These are phyloP conservation scores for Alca torda DNA, from an alignment of 2,797 vertebrate species.

Conservation along the genomic window DNA sequence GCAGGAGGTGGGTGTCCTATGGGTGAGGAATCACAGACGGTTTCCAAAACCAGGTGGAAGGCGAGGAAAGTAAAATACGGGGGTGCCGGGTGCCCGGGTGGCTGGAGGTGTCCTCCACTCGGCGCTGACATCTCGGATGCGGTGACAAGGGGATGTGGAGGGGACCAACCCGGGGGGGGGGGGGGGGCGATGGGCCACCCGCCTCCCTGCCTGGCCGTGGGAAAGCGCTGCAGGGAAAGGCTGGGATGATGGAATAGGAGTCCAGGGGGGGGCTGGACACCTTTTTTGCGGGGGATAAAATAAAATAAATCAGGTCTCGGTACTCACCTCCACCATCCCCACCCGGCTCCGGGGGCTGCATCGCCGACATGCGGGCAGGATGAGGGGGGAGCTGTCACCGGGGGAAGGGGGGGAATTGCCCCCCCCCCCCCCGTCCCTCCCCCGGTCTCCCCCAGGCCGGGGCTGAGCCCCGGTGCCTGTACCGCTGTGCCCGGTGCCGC, in stretches of 20 bases:
- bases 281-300: accelerated
- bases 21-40: not conserved
- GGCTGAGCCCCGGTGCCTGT: not conserved
- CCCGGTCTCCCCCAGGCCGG: not conserved
- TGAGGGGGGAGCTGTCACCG: not conserved
- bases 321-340: not conserved
- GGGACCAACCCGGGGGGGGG: not conserved
- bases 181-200: not conserved
- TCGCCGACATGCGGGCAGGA: not conserved
- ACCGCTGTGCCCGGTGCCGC: not conserved
- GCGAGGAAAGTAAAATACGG: not conserved
- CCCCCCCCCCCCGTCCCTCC: not conserved
- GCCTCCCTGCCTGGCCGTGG: not conserved
- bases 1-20: not conserved
- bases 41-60: not conserved
- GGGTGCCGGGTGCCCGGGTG: not conserved
- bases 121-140: not conserved
- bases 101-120: not conserved
- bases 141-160: not conserved
- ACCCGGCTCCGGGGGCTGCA: not conserved
- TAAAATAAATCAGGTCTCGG: not conserved
- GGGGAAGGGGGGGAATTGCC: not conserved
- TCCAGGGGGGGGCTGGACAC: not conserved
- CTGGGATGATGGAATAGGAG: not conserved
- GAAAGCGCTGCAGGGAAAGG: not conserved